Conservation (phyloP, 2,113 vertebrate species). For the Menura novaehollandiae region DNA sequence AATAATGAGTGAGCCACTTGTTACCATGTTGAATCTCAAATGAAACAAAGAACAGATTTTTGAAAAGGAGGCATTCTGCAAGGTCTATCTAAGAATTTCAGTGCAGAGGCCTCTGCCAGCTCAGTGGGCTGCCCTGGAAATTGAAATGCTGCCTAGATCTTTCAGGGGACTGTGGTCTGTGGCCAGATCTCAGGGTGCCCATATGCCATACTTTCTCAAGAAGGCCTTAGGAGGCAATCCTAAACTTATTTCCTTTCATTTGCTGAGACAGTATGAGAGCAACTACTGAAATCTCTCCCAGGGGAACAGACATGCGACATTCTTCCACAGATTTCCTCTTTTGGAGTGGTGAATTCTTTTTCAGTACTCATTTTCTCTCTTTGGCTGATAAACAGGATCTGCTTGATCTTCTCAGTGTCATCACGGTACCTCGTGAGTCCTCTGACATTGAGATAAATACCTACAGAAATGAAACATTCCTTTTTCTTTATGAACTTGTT, state of each 20-base stretch:
- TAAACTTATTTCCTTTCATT: background rate
- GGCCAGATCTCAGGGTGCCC: background rate
- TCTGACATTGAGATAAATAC: background rate
- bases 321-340: background rate
- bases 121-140: background rate
- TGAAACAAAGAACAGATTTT: constrained; percentile 16
- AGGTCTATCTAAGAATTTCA: constrained; percentile 4
- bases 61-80: background rate
- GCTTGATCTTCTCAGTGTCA: background rate
- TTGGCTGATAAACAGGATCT: background rate
- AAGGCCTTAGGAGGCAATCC: background rate
- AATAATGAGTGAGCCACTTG: background rate
- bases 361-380: background rate
- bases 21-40: background rate
- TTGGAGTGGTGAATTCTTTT: background rate
- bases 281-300: background rate
- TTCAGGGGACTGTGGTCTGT: background rate
- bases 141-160: background rate
- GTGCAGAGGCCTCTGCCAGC: background rate
- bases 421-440: background rate
- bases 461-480: background rate
- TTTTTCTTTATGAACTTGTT: background rate
- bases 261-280: background rate
- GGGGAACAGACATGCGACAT: background rate
- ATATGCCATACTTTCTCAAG: background rate